A percentile compares a stretch with the other conserved stretches of the same genome.
These are phyloP conservation scores for Procavia capensis DNA, from an alignment of 2,113 vertebrate species.

Conservation along the genomic window DNA sequence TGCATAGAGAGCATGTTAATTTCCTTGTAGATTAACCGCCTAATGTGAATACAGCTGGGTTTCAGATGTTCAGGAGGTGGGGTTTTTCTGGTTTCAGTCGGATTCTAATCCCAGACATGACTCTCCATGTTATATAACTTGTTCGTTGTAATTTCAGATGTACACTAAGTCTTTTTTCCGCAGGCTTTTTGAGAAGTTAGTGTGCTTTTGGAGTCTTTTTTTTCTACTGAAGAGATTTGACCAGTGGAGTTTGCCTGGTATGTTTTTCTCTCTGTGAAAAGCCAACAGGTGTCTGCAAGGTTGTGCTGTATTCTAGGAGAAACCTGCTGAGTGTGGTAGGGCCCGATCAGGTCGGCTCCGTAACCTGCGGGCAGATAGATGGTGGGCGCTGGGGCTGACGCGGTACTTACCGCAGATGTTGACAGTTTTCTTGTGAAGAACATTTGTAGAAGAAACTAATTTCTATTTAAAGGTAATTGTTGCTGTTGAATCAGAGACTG, in stretches of 20 bases:
- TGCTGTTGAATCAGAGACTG: not conserved
- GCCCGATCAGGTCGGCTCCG: slow-evolving; percentile 77
- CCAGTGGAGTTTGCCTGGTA: not conserved
- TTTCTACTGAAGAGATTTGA: slow-evolving; percentile 35
- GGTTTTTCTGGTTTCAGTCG: slow-evolving; percentile 59
- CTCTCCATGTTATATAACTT: slow-evolving; percentile 49
- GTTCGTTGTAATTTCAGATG: not conserved
- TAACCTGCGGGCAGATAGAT: slow-evolving; percentile 82
- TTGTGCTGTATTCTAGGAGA: slow-evolving; percentile 86
- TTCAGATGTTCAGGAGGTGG: not conserved
- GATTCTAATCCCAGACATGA: slow-evolving; percentile 29
- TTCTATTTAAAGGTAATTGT: slow-evolving; percentile 67
- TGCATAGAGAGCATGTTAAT: not conserved
- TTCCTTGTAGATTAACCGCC: slow-evolving; percentile 46
- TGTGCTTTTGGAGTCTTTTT: slow-evolving; percentile 30
- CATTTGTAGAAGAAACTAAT: slow-evolving; percentile 68
- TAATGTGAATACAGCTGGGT: slow-evolving; percentile 28
- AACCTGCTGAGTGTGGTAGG: slow-evolving; percentile 86
- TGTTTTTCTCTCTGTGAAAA: slow-evolving; percentile 48
- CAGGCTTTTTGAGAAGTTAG: slow-evolving; percentile 11
- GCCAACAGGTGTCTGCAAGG: slow-evolving; percentile 82
- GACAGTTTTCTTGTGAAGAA: slow-evolving; percentile 76
- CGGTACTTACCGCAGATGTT: slow-evolving; percentile 82
- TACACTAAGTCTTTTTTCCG: not conserved
- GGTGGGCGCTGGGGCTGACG: slow-evolving; percentile 77